phyloP scores from a whole-genome alignment of 2,797 vertebrate genomes.

The Momotus momota region DNA sequence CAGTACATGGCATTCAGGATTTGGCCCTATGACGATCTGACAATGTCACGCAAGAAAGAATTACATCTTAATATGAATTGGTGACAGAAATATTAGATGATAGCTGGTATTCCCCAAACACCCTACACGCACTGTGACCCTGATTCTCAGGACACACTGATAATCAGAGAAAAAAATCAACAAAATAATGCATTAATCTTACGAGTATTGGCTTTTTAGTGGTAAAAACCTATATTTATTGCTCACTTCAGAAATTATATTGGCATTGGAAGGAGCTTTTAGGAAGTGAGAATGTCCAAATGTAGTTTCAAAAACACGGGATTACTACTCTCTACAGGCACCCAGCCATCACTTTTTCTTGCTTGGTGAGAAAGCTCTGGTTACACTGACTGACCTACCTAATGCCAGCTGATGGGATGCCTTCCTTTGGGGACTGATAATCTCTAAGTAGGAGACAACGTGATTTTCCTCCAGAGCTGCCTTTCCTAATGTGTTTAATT shows the following conservation, averaged over 20 bases:
- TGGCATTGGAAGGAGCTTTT: not conserved
- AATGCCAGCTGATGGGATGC: not conserved
- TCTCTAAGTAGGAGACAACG: not conserved
- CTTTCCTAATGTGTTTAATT: conserved; percentile 6
- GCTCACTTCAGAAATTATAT: not conserved
- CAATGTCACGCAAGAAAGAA: not conserved
- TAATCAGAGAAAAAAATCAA: not conserved
- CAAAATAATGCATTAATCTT: not conserved
- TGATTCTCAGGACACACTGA: not conserved
- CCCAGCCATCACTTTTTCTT: not conserved
- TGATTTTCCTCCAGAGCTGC: not conserved
- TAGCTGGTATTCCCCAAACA: not conserved
- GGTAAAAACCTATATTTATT: not conserved
- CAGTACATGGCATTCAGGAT: not conserved
- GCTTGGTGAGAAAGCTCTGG: not conserved
- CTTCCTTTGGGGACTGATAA: not conserved
- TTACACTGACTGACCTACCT: not conserved
- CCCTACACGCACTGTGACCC: not conserved
- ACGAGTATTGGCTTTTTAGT: not conserved
- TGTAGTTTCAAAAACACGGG: not conserved
- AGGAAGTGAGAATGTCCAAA: not conserved
- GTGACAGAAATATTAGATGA: not conserved
- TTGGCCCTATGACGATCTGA: not conserved
- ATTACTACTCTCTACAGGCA: not conserved
- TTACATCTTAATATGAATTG: not conserved